These are phyloP conservation scores for Etheostoma spectabile DNA, from an alignment of 2,113 vertebrate genomes.

Conservation along the genomic window DNA sequence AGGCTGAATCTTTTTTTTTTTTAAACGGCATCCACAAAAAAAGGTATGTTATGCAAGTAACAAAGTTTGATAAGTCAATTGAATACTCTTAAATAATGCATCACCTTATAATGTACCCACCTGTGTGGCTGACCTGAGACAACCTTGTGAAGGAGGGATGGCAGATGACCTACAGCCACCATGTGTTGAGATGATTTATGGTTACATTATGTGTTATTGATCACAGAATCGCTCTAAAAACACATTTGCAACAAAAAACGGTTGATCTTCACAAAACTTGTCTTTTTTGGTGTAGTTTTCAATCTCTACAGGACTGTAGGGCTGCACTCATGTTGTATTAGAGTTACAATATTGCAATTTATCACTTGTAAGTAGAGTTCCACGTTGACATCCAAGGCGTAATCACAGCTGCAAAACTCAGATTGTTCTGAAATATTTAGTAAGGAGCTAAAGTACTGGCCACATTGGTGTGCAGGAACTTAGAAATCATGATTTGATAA, in stretches of 20 bases:
- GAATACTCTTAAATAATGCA: neutral
- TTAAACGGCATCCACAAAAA: slow-evolving; percentile 1
- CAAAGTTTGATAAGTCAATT: neutral
- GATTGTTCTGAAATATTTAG: too few species aligned
- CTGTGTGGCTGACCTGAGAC: slow-evolving; percentile 6
- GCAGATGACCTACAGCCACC: neutral
- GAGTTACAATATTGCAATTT: too few species aligned
- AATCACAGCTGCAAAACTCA: too few species aligned
- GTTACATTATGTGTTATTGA: neutral
- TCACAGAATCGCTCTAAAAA: neutral
- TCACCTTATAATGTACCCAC: slow-evolving; percentile 6
- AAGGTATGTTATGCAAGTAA: neutral
- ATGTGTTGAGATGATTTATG: slow-evolving; percentile 5
- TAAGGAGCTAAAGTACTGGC: too few species aligned
- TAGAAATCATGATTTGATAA: too few species aligned
- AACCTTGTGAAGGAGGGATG: neutral
- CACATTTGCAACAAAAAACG: neutral
- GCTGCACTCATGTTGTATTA: too few species aligned
- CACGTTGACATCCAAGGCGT: too few species aligned
- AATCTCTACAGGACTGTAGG: too few species aligned
- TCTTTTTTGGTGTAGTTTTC: neutral
- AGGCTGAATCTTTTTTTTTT: slow-evolving; percentile 2
- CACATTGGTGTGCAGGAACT: too few species aligned
- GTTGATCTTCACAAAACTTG: neutral
- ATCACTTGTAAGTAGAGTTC: too few species aligned